Conservation (phyloP, 1,140 invertebrate genomes). For the Calycopis cecrops region DNA sequence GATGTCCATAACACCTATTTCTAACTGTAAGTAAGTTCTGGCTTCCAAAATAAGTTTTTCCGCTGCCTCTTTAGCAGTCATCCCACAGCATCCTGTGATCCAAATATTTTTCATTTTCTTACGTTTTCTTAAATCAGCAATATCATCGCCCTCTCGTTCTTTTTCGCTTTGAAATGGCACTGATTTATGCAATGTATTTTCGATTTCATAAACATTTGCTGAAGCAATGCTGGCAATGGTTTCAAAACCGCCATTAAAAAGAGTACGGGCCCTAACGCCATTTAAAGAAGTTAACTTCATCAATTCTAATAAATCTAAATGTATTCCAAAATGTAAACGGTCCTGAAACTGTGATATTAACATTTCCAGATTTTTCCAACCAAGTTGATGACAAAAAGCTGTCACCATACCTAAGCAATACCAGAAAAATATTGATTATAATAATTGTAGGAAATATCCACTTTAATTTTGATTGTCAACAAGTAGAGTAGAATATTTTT, state of each 20-base stretch:
- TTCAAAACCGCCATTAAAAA: slow-evolving; percentile 91
- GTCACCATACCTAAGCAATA: slow-evolving; percentile 88
- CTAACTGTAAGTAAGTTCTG: slow-evolving; percentile 79
- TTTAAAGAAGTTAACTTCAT: slow-evolving; percentile 90
- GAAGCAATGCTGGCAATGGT: slow-evolving; percentile 86
- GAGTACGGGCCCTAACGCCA: slow-evolving; percentile 87
- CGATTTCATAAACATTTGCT: slow-evolving; percentile 81
- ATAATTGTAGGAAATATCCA: not conserved
- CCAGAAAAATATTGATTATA: not conserved
- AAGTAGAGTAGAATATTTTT: slow-evolving; percentile 21
- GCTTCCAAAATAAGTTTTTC: slow-evolving; percentile 87
- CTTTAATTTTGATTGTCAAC: not conserved
- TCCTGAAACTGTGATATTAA: slow-evolving; percentile 95
- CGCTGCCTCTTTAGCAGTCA: slow-evolving; percentile 90
- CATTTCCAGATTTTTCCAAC: slow-evolving; percentile 93
- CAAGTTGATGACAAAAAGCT: slow-evolving; percentile 92
- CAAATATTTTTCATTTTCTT: slow-evolving; percentile 84
- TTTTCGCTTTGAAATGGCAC: slow-evolving; percentile 90
- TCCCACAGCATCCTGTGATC: slow-evolving; percentile 87
- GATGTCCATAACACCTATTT: slow-evolving; percentile 78
- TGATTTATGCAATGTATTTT: slow-evolving; percentile 85
- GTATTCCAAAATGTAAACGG: slow-evolving; percentile 95
- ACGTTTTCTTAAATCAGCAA: slow-evolving; percentile 80
- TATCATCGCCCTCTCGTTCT: slow-evolving; percentile 82
- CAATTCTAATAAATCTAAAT: slow-evolving; percentile 93